Evolutionary conservation across 1,140 invertebrate species (phyloP), one percentile per base, ranked within the genome.

Genomic region (Drosophila pallidifrons): DNA sequence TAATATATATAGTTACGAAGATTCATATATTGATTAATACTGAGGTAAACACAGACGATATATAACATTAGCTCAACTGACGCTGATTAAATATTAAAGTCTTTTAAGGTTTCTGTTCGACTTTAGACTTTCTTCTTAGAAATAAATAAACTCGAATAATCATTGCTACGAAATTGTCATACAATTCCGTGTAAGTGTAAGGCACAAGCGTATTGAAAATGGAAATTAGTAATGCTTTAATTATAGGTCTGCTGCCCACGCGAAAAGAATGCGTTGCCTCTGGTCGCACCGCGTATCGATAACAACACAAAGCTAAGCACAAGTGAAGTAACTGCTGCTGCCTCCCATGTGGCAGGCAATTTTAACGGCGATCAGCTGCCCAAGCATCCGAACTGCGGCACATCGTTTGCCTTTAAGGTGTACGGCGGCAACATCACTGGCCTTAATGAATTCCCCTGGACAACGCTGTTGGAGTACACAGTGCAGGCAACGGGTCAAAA

Each of bases 401-500:
- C 79, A 2, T 38, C 74, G 0, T 77, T 91, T 7, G 38, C 13
- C 2, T 74, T 59, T 11, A 79, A 63, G 5, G 59, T 91, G 35
- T 8, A 25, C 3, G 87, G 87, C 0, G 87, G 87, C 25, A 28
- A 2, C 3, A 1, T 10, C 0, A 77, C 87, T 2, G 71, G 52
- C 0, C 79, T 91, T 0, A 28, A 54, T 5, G 87, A 91, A 28
- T 91, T 87, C 30, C 87, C 87, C 7, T 91, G 87, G 87, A 91
- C 87, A 1, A 76, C 75, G 0, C 41, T 91, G 35, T 47, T 90
- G 1, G 79, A 87, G 54, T 90, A 91, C 30, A 35, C 68, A 1
- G 1, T 49, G 30, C 38, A 2, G 3, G 8, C 16, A 0, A 55
- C 46, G 5, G 5, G 20, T 0, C 13, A 49, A 0, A 61, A 73